These are phyloP conservation scores for Podargus strigoides DNA, from an alignment of 2,797 vertebrate species.

Conservation along the genomic window DNA sequence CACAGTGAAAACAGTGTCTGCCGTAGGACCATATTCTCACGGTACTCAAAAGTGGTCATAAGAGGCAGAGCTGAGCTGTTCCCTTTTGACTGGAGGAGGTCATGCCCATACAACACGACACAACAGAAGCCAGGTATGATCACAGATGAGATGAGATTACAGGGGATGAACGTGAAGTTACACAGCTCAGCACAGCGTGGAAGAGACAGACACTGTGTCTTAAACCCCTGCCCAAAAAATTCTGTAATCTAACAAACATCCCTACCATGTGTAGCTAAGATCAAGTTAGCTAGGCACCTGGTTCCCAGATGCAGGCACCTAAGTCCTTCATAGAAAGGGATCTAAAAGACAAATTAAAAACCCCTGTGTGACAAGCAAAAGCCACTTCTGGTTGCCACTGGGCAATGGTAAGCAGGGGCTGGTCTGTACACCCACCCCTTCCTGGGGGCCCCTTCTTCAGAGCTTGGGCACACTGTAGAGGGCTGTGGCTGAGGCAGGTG, in stretches of 20 bases:
- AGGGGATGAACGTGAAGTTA: background rate
- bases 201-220: background rate
- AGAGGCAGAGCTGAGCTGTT: background rate
- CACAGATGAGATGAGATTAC: background rate
- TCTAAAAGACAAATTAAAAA: background rate
- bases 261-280: background rate
- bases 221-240: background rate
- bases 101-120: background rate
- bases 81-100: background rate
- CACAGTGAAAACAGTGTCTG: background rate
- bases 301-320: background rate
- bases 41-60: background rate
- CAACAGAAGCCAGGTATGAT: background rate
- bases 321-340: background rate
- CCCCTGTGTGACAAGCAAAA: background rate
- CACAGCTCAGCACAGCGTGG: background rate
- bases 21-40: rapidly evolving
- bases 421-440: background rate
- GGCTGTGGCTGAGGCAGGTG: background rate
- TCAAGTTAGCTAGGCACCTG: background rate
- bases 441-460: background rate
- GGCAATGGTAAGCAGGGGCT: background rate
- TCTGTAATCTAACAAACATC: background rate
- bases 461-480: background rate
- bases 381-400: background rate